Evolutionary conservation across 2,113 vertebrate species (phyloP).

Genomic region (Neodon shergylaensis): DNA sequence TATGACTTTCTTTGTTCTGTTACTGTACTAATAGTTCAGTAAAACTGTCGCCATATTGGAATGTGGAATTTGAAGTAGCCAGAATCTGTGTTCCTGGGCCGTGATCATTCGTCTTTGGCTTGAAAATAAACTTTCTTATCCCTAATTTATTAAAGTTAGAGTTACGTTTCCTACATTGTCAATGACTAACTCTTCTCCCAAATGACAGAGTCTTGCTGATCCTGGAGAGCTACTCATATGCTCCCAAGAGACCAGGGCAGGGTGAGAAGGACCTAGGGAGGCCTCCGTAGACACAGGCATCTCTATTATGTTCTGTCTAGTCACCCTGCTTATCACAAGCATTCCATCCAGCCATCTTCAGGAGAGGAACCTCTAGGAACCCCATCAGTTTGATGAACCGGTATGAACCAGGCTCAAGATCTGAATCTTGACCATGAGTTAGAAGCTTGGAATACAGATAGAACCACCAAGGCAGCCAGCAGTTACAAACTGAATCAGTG

Average conservation of each 20-base stretch:
- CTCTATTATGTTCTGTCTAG: background rate
- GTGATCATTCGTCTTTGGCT: background rate
- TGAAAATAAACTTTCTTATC: background rate
- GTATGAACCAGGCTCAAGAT: background rate
- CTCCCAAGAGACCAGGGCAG: background rate
- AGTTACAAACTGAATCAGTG: conserved; percentile 52
- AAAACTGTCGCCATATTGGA: background rate
- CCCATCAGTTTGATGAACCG: background rate
- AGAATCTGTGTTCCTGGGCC: background rate
- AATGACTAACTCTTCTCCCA: background rate
- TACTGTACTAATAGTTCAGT: too few species aligned
- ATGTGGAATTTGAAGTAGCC: background rate
- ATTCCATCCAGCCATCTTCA: background rate
- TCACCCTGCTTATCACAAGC: background rate
- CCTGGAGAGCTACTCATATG: background rate
- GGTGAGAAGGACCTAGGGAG: background rate
- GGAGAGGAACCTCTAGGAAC: background rate
- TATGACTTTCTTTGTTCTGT: background rate
- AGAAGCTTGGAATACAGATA: conserved; percentile 43
- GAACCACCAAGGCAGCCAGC: background rate
- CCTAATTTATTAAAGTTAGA: background rate
- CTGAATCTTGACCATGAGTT: background rate
- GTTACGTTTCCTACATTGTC: background rate
- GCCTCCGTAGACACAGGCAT: background rate
- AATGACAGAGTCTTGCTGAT: background rate